phyloP scores from a whole-genome alignment of 2,888 invertebrate species.

The Amblyjoppa fuscipennis region DNA sequence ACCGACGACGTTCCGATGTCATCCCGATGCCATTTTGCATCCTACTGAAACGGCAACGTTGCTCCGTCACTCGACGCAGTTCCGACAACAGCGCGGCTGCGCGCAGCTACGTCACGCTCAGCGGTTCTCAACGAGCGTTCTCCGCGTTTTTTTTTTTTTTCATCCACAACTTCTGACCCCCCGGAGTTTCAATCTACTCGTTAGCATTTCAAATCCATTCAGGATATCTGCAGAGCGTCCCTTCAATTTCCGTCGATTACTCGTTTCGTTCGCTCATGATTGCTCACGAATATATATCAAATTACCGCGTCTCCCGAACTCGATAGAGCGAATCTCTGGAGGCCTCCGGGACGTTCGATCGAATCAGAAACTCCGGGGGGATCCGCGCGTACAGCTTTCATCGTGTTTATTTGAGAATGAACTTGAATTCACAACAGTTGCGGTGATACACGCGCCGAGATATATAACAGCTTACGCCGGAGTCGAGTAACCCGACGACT shows the following conservation, averaged over 20 bases:
- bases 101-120: constrained; percentile 37
- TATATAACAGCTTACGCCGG: neutral
- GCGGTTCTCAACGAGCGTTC: constrained; percentile 41
- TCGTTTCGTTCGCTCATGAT: neutral
- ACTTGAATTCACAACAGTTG: constrained; percentile 34
- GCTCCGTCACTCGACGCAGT: constrained; percentile 10
- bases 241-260: constrained; percentile 7
- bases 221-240: neutral
- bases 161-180: neutral
- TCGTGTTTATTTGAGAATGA: constrained; percentile 27
- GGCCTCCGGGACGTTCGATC: neutral
- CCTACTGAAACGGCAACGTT: constrained; percentile 64
- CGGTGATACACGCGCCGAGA: constrained; percentile 4
- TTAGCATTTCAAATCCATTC: neutral
- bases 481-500: constrained; percentile 1
- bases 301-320: neutral
- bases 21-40: constrained; percentile 71
- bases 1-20: constrained; percentile 59
- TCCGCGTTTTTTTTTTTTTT: neutral
- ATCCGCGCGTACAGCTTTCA: neutral
- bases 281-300: neutral
- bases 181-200: neutral
- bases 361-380: neutral
- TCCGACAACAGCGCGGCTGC: constrained; percentile 37
- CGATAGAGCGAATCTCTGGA: neutral